Evolutionary conservation across 2,113 vertebrate species (phyloP).

Genomic region (Mobula birostris): DNA sequence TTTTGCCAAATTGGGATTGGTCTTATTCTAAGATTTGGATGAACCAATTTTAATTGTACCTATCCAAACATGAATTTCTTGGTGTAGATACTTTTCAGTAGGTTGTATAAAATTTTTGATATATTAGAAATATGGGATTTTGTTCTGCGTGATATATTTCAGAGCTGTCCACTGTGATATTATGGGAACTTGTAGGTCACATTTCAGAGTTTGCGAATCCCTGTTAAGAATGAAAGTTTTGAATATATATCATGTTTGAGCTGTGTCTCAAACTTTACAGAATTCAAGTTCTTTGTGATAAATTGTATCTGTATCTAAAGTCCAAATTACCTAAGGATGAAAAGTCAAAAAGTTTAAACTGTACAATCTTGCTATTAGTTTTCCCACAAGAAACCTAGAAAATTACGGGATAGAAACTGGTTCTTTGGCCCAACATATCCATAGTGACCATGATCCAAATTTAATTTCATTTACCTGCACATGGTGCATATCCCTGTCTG

Average conservation of each 20-base stretch:
- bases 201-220: background rate
- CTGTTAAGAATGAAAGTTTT: background rate
- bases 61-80: background rate
- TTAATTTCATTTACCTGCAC: no score
- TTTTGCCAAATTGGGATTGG: background rate
- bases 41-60: background rate
- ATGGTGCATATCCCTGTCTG: no score
- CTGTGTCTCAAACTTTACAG: background rate
- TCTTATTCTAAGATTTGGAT: background rate
- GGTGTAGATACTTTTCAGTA: background rate
- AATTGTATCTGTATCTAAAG: background rate
- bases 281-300: background rate
- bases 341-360: no score
- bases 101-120: background rate
- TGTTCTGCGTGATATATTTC: background rate
- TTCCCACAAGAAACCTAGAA: no score
- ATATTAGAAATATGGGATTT: background rate
- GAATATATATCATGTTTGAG: background rate
- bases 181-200: background rate
- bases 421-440: no score
- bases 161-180: background rate
- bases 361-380: no score
- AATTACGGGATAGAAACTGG: no score
- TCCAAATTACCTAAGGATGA: no score
- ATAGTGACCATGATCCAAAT: no score